Percentiles rank a stretch among this genome's conserved stretches.
Evolutionary conservation across 2,888 invertebrate species (phyloP).

Genomic region (Anticlea derivata): DNA sequence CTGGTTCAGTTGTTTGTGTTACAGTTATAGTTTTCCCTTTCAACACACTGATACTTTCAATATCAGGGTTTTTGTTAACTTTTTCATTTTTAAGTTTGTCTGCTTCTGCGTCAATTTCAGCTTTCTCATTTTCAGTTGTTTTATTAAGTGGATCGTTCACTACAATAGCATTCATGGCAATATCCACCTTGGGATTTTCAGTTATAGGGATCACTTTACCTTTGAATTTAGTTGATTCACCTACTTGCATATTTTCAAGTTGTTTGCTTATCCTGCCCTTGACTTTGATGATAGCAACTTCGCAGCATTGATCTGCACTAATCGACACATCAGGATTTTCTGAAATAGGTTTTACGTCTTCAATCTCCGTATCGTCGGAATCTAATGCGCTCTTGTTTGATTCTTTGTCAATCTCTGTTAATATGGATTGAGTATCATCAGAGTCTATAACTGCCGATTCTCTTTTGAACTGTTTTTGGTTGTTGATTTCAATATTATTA

Average conservation of each 20-base stretch:
- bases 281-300: not conserved
- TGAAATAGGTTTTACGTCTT: not conserved
- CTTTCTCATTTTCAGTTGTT: not conserved
- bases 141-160: not conserved
- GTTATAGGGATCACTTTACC: constrained; percentile 36
- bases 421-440: constrained; percentile 17
- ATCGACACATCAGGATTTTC: not conserved
- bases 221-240: not conserved
- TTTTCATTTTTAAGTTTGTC: not conserved
- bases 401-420: constrained; percentile 7
- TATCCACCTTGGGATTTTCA: constrained; percentile 8
- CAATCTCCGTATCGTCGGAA: constrained; percentile 9
- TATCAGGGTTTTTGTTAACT: no score
- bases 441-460: constrained; percentile 12
- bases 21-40: constrained; percentile 10
- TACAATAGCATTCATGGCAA: constrained; percentile 10
- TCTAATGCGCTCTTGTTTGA: not conserved
- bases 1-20: constrained; percentile 28
- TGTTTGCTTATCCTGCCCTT: not conserved
- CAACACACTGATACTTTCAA: not conserved
- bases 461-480: not conserved
- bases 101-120: not conserved
- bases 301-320: not conserved
- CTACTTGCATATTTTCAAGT: not conserved
- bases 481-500: constrained; percentile 1